These are phyloP conservation scores for Syncerus caffer DNA, from an alignment of 2,797 vertebrate species.

Conservation along the genomic window DNA sequence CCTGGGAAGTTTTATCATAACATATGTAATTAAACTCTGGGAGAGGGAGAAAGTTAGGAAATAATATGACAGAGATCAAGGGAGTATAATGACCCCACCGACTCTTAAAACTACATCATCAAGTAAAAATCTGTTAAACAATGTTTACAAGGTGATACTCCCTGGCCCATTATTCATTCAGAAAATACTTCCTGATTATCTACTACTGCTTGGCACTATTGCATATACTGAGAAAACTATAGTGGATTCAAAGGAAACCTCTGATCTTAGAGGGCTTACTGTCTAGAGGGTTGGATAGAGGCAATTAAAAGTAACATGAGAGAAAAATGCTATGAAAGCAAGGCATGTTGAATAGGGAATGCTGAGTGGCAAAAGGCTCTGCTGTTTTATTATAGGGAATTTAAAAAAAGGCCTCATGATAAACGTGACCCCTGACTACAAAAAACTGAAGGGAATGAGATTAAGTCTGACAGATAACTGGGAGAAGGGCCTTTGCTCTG, in stretches of 20 bases:
- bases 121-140: conserved; percentile 27
- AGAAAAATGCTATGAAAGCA: neutral
- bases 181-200: neutral
- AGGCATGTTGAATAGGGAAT: neutral
- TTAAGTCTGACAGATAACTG: neutral
- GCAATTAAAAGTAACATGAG: neutral
- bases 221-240: neutral
- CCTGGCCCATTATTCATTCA: neutral
- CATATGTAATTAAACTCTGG: neutral
- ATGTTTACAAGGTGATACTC: neutral
- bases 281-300: neutral
- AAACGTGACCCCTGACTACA: neutral
- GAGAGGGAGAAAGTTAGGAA: neutral
- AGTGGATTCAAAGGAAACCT: neutral
- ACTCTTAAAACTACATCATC: neutral
- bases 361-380: neutral
- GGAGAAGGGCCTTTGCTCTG: neutral
- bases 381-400: neutral
- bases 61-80: neutral
- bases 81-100: neutral
- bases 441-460: neutral
- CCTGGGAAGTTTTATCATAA: neutral
- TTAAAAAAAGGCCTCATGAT: neutral
- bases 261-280: neutral
- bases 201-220: neutral